Evolutionary conservation across 1,140 invertebrate species (phyloP), one percentile per base, ranked within the genome.

Genomic region (Bombyx mandarina): DNA sequence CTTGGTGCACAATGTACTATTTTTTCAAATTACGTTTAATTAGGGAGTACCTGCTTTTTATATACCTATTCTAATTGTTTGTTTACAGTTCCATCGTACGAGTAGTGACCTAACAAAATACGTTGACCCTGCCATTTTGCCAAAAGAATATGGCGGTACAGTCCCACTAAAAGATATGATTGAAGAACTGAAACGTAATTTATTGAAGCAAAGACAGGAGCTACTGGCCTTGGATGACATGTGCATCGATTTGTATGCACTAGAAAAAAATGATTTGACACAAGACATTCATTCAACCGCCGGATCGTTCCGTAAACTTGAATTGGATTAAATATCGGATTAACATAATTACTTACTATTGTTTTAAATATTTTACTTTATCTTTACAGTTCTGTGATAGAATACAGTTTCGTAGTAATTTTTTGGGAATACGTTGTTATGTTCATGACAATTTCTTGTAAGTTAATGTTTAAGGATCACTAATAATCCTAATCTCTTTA

Each of bases 71-170:
- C n/a, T 42, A 48, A 45, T 56, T 61, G 61, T 62, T 26, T 65
- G 64, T 73, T 62, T 88, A 22, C 72, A 95, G 93, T 89, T 95
- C 42, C 94, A 95, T 77, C 92, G 91, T 63, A 91, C 87, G 53
- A 71, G 93, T 8, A 90, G 94, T 2, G 93, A 94, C 10, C 76
- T 96, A 18, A 91, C 91, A 48, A 88, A 91, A 56, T 88, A 91
- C 56, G 90, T 96, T 1, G 90, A 95, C 69, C 89, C 91, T 7
- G 91, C 91, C 59, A 94, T 96, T 70, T 78, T 97, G 53, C 95
- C 95, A 1, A 93, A 94, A 75, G 95, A 97, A 77, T 96, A 96
- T 72, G 95, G 95, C 1, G 95, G 95, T 1, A 92, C 91, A 43
- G 82, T 95, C 9, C 94, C 95, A 12, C 77, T 96, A 45, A 86